phyloP scores from a whole-genome alignment of 2,113 vertebrate species.

The Epinephelus cyanopodus region DNA sequence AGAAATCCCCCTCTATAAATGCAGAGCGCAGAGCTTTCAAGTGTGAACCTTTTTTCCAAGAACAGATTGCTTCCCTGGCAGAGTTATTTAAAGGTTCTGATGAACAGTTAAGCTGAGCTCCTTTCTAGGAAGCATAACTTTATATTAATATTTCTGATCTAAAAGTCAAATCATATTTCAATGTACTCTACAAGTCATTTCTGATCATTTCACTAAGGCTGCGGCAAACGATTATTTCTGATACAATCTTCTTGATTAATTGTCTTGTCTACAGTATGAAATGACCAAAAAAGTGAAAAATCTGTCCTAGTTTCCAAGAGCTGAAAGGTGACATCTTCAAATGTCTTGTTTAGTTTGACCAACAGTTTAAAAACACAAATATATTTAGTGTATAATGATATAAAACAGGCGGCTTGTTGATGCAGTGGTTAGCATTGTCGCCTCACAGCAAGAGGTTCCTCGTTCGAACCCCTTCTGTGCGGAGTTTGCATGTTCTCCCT shows the following conservation, averaged over 20 bases:
- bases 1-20: constrained; percentile 30
- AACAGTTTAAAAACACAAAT: too few species aligned
- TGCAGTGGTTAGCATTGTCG: too few species aligned
- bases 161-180: neutral
- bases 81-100: constrained; percentile 74
- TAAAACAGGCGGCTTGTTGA: too few species aligned
- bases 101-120: constrained; percentile 39
- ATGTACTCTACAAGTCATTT: neutral
- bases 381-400: too few species aligned
- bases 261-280: neutral
- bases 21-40: constrained; percentile 46
- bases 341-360: too few species aligned
- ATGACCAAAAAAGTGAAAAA: too few species aligned
- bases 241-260: neutral
- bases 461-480: too few species aligned
- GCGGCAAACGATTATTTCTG: neutral
- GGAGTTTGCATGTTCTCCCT: too few species aligned
- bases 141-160: constrained; percentile 50
- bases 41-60: constrained; percentile 55
- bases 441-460: too few species aligned
- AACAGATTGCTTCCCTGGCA: constrained; percentile 46
- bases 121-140: constrained; percentile 60
- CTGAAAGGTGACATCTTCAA: too few species aligned
- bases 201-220: neutral
- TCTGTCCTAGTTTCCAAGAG: too few species aligned